Conservation (phyloP, 2,113 vertebrate species). For the Chitala chitala region DNA sequence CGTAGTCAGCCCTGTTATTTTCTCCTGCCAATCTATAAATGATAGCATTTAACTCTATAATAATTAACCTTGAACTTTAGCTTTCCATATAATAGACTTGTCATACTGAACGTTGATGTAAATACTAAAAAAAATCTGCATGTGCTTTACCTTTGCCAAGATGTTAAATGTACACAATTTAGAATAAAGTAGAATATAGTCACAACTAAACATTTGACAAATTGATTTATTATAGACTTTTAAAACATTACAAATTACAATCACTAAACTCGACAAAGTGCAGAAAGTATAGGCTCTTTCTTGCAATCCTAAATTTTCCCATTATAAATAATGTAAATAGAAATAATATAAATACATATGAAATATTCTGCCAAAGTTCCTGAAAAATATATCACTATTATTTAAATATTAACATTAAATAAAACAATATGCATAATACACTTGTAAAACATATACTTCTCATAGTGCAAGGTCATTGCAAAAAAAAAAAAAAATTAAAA, state of each 20-base stretch:
- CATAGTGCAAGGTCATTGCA: background rate
- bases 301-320: background rate
- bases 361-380: background rate
- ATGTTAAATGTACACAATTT: background rate
- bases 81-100: no score
- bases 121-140: no score
- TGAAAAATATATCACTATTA: background rate
- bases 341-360: slow-evolving; percentile 5
- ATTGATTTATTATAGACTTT: no score
- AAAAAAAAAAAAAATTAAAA: background rate
- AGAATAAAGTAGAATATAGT: no score
- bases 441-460: background rate
- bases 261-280: no score
- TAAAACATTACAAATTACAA: no score
- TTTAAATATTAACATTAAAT: background rate
- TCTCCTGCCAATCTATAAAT: background rate
- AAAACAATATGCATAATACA: background rate
- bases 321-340: background rate
- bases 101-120: no score
- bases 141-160: background rate
- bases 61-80: no score
- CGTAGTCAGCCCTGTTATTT: background rate
- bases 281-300: no score
- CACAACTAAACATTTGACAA: no score
- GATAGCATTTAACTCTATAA: no score